Conservation (phyloP, 2,888 invertebrate genomes). For the Quadriops clusia region DNA sequence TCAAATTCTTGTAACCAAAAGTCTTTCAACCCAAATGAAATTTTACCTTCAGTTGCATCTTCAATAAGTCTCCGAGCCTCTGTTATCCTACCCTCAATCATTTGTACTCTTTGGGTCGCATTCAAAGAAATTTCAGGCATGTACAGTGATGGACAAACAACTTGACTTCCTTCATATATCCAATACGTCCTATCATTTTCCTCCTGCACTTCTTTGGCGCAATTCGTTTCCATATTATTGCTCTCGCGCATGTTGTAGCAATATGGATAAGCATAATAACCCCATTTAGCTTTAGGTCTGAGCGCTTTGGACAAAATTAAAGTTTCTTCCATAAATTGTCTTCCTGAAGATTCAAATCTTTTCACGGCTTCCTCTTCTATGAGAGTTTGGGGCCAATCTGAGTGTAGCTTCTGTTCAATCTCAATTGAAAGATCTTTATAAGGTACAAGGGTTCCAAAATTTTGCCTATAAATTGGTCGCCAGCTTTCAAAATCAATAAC, state of each 20-base stretch:
- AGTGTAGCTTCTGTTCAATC: conserved; percentile 50
- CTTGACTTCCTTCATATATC: conserved; percentile 54
- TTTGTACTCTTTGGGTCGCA: conserved; percentile 38
- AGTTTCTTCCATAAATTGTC: conserved; percentile 56
- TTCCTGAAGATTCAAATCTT: conserved; percentile 49
- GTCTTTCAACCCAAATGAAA: too few species aligned
- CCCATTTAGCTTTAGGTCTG: conserved; percentile 62
- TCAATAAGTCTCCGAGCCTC: conserved; percentile 50
- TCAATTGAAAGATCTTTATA: conserved; percentile 56
- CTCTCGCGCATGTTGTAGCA: conserved; percentile 64
- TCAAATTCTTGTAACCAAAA: too few species aligned
- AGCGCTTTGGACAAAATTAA: conserved; percentile 47
- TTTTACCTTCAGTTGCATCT: too few species aligned
- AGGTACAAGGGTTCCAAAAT: conserved; percentile 51
- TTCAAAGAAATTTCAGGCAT: conserved; percentile 39
- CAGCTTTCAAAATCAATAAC: conserved; percentile 79
- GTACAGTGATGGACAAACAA: conserved; percentile 64
- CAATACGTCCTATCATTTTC: conserved; percentile 60
- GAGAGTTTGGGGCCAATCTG: conserved; percentile 46
- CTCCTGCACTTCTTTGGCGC: conserved; percentile 41
- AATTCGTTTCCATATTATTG: conserved; percentile 37
- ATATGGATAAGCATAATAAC: conserved; percentile 76
- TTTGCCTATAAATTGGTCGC: conserved; percentile 66
- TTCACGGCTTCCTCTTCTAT: conserved; percentile 46
- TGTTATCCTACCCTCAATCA: conserved; percentile 50